Base-by-base conservation (phyloP, 1,140 invertebrate genomes). In the Leptonema lineaticorne region DNA sequence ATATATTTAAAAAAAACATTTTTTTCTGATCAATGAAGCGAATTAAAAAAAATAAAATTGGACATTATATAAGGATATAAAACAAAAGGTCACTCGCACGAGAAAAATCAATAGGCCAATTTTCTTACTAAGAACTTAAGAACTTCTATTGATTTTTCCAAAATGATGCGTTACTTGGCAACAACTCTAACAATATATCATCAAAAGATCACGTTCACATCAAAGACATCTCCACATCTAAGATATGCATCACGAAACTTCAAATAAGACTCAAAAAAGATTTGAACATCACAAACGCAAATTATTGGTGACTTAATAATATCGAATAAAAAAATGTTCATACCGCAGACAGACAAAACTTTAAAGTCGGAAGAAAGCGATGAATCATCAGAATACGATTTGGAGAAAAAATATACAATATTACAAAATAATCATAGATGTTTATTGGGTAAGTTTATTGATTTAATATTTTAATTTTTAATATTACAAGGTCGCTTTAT, bases 391-490 rank as follows among this genome's bases (percentile, higher is more conserved):
- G 59, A 72, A 8, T 26, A 57, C 20, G 30, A 69, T 59, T 29
- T 63, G 22, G 29, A 67, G 1, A 37, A 65, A 11, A 72, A 69
- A 66, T 69, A 68, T 45, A 29, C 24, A 41, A 22, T 41, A 9
- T 66, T 73, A 41, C 67, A 73, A 70, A 70, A 66, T 33, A 73
- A 73, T 57, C 71, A 73, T 46, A 68, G 68, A 33, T 37, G 62
- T 28, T 37, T 73, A 9, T 64, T 73, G 24, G 71, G 71, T 72
- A 29, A 69, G 68, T 58, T 56, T 16, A 28, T n/a, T 28, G 16
- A n/a, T n/a, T n/a, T n/a, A n/a, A n/a, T n/a, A n/a, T n/a, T n/a
- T n/a, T n/a, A n/a, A n/a, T n/a, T n/a, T n/a, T n/a, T n/a, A n/a
- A n/a, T n/a, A n/a, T n/a, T n/a, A n/a, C n/a, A n/a, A n/a, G n/a